Evolutionary conservation across 2,113 vertebrate genomes (phyloP).

Genomic region (Neolamprologus falcicula): DNA sequence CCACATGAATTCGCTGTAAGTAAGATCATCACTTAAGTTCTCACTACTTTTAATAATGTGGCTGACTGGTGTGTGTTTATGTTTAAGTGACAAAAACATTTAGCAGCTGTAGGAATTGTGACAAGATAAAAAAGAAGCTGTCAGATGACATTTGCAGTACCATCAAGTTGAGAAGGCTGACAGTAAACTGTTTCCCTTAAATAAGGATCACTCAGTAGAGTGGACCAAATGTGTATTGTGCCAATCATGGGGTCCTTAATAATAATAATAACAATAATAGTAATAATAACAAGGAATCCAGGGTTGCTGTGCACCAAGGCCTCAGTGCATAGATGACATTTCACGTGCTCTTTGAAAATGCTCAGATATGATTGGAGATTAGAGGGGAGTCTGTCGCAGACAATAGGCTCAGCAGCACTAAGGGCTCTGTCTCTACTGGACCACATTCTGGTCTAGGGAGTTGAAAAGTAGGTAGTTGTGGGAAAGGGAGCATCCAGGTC

Average conservation of each 20-base stretch:
- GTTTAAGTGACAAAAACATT: not conserved
- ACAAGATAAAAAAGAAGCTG: not conserved
- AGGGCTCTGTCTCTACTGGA: fast-evolving
- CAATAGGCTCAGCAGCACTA: not conserved
- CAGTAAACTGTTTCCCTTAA: not conserved
- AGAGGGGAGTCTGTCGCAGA: fast-evolving
- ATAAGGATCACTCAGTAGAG: not conserved
- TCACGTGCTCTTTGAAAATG: not conserved
- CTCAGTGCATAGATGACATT: not conserved
- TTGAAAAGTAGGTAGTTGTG: not conserved
- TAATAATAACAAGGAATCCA: not conserved
- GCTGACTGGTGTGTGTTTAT: not conserved
- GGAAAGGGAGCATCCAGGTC: not conserved
- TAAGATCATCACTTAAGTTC: not conserved
- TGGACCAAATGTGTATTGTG: not conserved
- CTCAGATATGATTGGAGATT: not conserved
- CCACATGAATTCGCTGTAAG: not conserved
- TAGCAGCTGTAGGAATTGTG: not conserved
- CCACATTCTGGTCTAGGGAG: not conserved
- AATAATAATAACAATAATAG: not conserved
- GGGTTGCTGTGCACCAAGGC: not conserved
- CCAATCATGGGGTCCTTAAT: fast-evolving
- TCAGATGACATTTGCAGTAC: not conserved
- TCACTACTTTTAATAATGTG: not conserved
- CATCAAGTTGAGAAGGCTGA: not conserved